phyloP scores from a whole-genome alignment of 2,888 invertebrate species.

The Bombylius discolor region DNA sequence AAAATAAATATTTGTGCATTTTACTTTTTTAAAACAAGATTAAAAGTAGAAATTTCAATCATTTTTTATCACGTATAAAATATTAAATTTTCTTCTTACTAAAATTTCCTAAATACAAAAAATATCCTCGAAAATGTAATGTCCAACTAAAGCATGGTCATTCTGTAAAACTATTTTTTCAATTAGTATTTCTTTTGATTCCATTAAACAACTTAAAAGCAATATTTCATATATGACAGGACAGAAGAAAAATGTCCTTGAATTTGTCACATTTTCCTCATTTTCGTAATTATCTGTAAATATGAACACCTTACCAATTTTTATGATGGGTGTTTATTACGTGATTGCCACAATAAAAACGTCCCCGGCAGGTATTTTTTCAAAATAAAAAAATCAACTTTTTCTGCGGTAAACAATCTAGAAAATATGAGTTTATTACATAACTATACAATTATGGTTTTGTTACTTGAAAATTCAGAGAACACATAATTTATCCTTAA shows the following conservation, averaged over 20 bases:
- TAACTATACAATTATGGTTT: neutral
- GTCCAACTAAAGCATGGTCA: no score
- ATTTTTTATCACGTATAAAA: no score
- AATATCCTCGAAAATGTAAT: no score
- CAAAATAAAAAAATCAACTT: conserved; percentile 2
- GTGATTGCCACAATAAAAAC: conserved; percentile 13
- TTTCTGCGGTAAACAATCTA: neutral
- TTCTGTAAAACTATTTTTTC: no score
- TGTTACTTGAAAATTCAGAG: neutral
- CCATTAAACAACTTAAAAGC: no score
- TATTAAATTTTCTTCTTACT: no score
- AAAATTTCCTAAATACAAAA: no score
- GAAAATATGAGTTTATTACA: neutral
- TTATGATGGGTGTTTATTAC: conserved; percentile 12
- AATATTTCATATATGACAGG: neutral
- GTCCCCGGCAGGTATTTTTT: neutral
- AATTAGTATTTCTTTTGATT: no score
- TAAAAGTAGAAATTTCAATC: no score
- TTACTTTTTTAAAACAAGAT: no score
- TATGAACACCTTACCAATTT: conserved; percentile 4
- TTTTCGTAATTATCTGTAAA: neutral
- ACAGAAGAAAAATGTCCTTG: conserved; percentile 2
- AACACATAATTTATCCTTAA: conserved; percentile 1
- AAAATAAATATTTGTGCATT: no score
- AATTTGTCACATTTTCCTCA: conserved; percentile 1